Evolutionary conservation across 2,888 invertebrate genomes (phyloP).

Genomic region (Drosophila prolongata): DNA sequence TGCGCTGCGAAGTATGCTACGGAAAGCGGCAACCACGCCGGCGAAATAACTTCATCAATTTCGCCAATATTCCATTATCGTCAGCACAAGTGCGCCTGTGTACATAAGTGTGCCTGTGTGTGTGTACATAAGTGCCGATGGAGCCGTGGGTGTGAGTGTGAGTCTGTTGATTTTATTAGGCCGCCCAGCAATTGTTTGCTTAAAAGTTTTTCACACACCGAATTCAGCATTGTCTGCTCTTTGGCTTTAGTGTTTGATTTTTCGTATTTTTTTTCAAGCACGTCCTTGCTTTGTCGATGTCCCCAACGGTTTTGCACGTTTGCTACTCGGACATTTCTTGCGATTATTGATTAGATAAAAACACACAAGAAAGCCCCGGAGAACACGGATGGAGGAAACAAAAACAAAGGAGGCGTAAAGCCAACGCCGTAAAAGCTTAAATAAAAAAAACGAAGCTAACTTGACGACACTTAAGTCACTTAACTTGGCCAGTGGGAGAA

Average conservation of each 20-base stretch:
- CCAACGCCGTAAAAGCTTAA: conserved; percentile 36
- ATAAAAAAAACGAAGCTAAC: conserved; percentile 33
- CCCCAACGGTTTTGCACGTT: conserved; percentile 75
- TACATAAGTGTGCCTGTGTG: conserved; percentile 9
- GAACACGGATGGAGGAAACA: conserved; percentile 8
- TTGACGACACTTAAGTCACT: conserved; percentile 71
- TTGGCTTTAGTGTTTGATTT: conserved; percentile 28
- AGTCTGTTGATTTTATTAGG: conserved; percentile 66
- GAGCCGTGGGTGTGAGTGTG: conserved; percentile 4
- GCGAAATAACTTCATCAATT: conserved; percentile 63
- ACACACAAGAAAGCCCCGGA: conserved; percentile 35
- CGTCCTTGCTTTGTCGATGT: conserved; percentile 63
- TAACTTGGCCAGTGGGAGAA: conserved; percentile 65
- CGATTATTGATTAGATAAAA: conserved; percentile 77
- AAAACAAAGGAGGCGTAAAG: conserved; percentile 45
- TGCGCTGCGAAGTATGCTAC: conserved; percentile 34
- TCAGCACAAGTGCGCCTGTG: conserved; percentile 23
- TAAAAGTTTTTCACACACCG: conserved; percentile 65
- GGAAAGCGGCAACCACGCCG: conserved; percentile 6
- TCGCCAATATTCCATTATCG: conserved; percentile 40
- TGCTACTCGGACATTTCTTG: conserved; percentile 74
- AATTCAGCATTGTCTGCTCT: conserved; percentile 49
- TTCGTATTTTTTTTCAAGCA: conserved; percentile 50
- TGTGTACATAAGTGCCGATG: conserved; percentile 12
- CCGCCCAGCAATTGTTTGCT: conserved; percentile 70